Percentiles rank a stretch among this genome's conserved stretches.
Conservation (phyloP, 2,797 vertebrate species). For the Columba guinea region DNA sequence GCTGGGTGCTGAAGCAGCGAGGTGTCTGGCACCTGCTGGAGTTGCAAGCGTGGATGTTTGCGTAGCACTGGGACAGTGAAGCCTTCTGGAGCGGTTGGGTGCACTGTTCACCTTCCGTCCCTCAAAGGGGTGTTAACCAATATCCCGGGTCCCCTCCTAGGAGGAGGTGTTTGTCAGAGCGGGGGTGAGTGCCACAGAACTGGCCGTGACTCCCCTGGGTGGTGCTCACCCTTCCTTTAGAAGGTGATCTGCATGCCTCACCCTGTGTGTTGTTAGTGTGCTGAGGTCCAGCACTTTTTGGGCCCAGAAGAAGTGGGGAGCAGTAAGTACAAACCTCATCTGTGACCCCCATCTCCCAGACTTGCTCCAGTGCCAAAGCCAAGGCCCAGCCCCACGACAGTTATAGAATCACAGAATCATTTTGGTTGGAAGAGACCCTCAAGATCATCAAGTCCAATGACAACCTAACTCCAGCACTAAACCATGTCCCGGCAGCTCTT, state of each 20-base stretch:
- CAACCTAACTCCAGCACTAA: too few species aligned
- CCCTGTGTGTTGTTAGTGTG: accelerated
- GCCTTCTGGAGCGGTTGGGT: background rate
- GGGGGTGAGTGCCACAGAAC: background rate
- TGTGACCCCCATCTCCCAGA: background rate
- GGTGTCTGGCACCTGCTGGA: background rate
- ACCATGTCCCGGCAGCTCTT: background rate
- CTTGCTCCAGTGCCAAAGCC: background rate
- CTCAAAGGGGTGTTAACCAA: background rate
- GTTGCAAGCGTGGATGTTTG: background rate
- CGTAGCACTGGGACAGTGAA: background rate
- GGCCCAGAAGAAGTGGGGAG: background rate
- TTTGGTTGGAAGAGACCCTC: too few species aligned
- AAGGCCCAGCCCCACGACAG: background rate
- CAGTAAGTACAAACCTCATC: background rate
- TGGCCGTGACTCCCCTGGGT: background rate
- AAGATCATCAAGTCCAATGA: too few species aligned
- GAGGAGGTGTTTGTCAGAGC: background rate
- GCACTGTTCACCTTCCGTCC: accelerated
- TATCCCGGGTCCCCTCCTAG: background rate
- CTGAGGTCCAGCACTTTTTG: background rate
- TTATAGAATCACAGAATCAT: too few species aligned
- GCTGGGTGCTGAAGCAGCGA: background rate
- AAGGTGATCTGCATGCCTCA: background rate
- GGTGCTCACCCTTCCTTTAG: background rate